Base-by-base conservation (phyloP, 2,797 vertebrate species). In the Petrocephalus sullivani region DNA sequence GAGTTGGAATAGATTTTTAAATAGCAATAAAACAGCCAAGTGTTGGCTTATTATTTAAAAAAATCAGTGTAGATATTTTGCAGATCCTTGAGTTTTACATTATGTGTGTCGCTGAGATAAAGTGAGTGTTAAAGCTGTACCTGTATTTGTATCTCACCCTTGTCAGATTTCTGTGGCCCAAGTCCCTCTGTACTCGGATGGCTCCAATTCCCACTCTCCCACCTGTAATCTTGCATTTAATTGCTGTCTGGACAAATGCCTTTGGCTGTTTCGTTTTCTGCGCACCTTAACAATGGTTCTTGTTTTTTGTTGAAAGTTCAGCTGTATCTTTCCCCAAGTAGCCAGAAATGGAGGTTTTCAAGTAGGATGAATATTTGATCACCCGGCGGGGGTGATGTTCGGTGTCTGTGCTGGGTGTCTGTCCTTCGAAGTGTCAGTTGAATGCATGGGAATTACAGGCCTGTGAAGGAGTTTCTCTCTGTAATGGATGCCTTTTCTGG, bases 1-100 rank as follows among this genome's bases (percentile, higher is more conserved):
- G 64, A 90, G 89, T 90, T 90, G 58, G 21, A 88, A 61, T 28
- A 75, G 88, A 89, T 51, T 71, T 92, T 93, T 91, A 89, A 89
- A 89, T 90, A 91, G 90, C 90, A 88, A 84, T 85, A 23, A 51
- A 28, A 28, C 21, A 21, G 7, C 12, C 0, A n/a, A 23, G 8
- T 23, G 51, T 53, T 28, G 81, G 81, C 46, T 56, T 85, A 9
- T 54, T 21, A 3, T 28, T n/a, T 9, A 41, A 16, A 78, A 78
- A 5, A 16, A 14, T 28, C 71, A 78, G 56, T 3, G 16, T 10
- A 46, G n/a, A 9, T 54, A 54, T 54, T 14, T 56, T 16, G 23
- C 9, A 8, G 71, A 41, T 41, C 5, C 37, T n/a, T 3, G 37
- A n/a, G 37, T 78, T 46, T 41, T 46, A 7, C 67, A 46, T 75